Conservation (phyloP, 2,113 vertebrate genomes). For the Spermophilus dauricus region DNA sequence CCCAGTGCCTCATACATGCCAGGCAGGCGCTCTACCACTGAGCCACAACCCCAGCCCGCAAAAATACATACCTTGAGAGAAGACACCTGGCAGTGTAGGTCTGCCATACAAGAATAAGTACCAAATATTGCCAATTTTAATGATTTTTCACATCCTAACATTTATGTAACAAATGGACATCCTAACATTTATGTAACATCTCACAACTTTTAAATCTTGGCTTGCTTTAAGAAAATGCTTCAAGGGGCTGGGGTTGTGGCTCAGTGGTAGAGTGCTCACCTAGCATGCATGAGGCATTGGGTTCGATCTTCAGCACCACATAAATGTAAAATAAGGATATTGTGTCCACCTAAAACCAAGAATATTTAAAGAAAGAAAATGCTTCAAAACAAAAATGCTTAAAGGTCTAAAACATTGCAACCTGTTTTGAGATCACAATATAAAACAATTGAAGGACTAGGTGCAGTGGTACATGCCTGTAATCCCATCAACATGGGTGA, state of each 20-base stretch:
- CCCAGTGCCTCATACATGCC: no score
- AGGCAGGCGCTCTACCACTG: no score
- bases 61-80: not conserved
- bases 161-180: not conserved
- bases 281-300: no score
- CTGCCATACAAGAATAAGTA: not conserved
- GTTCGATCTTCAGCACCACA: no score
- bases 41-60: no score
- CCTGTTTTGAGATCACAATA: slow-evolving; percentile 9
- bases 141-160: not conserved
- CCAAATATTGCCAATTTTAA: not conserved
- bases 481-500: not conserved
- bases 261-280: no score
- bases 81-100: not conserved
- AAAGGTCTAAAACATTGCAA: not conserved
- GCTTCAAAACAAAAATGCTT: not conserved
- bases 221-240: not conserved
- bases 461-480: not conserved
- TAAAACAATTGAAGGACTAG: not conserved
- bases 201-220: slow-evolving; percentile 20
- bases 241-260: no score
- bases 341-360: no score
- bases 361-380: no score
- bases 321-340: no score
- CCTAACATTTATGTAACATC: slow-evolving; percentile 12